Percentiles rank a stretch among this genome's conserved stretches.
Conservation (phyloP, 2,797 vertebrate species). For the Linurgus olivaceus region DNA sequence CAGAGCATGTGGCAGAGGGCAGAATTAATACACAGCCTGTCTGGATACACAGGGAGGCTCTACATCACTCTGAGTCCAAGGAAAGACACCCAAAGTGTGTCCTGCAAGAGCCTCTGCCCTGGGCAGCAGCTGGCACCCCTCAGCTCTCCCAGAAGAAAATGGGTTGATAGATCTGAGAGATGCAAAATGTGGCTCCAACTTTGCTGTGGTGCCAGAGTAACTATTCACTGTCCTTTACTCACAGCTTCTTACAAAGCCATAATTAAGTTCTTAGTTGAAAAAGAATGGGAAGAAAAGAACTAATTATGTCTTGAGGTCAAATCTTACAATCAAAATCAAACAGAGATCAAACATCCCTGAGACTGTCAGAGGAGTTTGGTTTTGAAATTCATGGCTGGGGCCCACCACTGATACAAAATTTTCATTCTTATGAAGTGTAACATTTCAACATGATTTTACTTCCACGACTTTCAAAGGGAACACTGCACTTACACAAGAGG, state of each 20-base stretch:
- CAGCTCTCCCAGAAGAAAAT: neutral
- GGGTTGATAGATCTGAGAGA: neutral
- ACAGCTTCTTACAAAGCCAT: conserved; percentile 38
- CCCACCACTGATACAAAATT: conserved; percentile 3
- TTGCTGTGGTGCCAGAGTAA: neutral
- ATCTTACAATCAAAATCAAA: conserved; percentile 31
- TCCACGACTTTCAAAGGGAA: conserved; percentile 17
- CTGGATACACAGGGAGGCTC: neutral
- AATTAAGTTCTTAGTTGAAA: conserved; percentile 55
- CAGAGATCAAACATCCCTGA: conserved; percentile 12
- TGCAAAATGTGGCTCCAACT: neutral
- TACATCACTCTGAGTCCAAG: neutral
- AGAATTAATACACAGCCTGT: neutral
- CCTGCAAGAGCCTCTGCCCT: neutral
- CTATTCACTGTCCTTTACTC: neutral
- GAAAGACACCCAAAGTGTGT: neutral
- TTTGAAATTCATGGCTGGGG: conserved; percentile 45
- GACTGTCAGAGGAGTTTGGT: neutral
- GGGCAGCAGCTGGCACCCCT: neutral
- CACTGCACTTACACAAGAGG: neutral
- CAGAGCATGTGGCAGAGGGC: neutral
- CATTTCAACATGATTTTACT: conserved; percentile 22
- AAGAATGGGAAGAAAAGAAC: neutral
- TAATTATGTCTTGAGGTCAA: conserved; percentile 51
- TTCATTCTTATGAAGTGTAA: neutral